Base-by-base conservation (phyloP, 2,113 vertebrate species). In the Oophaga pumilio region DNA sequence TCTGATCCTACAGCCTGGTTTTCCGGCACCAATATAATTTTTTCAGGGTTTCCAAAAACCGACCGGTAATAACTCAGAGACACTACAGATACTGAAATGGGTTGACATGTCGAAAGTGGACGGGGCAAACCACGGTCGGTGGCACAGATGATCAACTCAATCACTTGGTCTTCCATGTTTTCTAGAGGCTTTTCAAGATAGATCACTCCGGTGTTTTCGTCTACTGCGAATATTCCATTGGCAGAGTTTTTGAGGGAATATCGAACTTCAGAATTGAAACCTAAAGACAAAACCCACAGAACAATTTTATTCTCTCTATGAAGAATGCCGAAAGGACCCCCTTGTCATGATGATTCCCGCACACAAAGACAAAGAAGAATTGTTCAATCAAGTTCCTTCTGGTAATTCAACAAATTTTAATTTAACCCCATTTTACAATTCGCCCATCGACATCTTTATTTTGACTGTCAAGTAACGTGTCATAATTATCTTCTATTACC, bases 1-100 rank as follows among this genome's bases (percentile, higher is more conserved):
- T 96, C 94, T 0, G 95, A 93, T 0, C 96, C 97, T 0, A 95
- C 92, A 0, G 90, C 91, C 4, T 93, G 78, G 0, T 97, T 96
- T 91, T 99, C 98, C 8, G 94, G 95, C 83, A 99, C 92, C 90
- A 91, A 93, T 26, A 95, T 93, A 0, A 91, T 91, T 0, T 97
- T 96, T 89, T 99, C 97, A 0, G 95, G 91, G 90, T 89, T 94
- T 88, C 96, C 93, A 88, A 99, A 99, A 87, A 98, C 92, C 0
- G 97, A 97, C 91, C 97, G 94, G 85, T 98, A 99, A 73, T 98
- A 95, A 0, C 95, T 96, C 13, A 99, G 94, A 87, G 97, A 96
- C 78, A 99, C 96, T 26, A 99, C 94, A 0, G 97, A 95, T 77
- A 99, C 94, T 0, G 96, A 95, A 88, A 99, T 94, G 0, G 94